Evolutionary conservation across 37 sponge, comb jelly and placozoan genomes (phyloP).

Genomic region (Crambe crambe): DNA sequence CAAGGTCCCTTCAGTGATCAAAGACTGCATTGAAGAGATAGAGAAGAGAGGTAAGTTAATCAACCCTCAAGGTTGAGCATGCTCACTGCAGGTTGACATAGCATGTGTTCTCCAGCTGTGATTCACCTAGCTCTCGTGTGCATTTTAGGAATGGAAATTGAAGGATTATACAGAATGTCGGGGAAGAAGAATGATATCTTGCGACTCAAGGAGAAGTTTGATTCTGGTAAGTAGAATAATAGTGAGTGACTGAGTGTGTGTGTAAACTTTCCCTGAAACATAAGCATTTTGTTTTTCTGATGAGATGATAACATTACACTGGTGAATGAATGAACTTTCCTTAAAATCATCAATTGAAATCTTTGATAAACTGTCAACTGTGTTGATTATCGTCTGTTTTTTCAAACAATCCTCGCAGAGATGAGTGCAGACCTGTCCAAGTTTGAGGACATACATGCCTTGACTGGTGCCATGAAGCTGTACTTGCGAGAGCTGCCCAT

Average conservation of each 20-base stretch:
- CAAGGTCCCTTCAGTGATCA: constrained; percentile 80
- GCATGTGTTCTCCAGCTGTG: too few relatives aligned
- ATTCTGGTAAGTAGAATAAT: constrained; percentile 47
- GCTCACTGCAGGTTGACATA: too few relatives aligned
- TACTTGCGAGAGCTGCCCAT: constrained; percentile 92
- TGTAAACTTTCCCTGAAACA: too few relatives aligned
- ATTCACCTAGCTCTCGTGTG: too few relatives aligned
- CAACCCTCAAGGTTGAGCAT: not conserved
- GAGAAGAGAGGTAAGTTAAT: constrained; percentile 71
- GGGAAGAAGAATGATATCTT: constrained; percentile 65
- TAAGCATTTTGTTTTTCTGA: not conserved
- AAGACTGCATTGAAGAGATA: constrained; percentile 72
- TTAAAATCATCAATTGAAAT: not conserved
- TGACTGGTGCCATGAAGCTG: constrained; percentile 85
- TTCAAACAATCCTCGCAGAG: constrained; percentile 39
- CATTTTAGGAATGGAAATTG: constrained; percentile 59
- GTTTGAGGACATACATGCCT: constrained; percentile 65
- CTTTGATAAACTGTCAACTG: not conserved
- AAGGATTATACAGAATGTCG: constrained; percentile 74
- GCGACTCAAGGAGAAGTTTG: constrained; percentile 70
- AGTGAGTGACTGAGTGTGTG: too few relatives aligned
- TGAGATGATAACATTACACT: not conserved
- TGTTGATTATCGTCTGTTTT: not conserved
- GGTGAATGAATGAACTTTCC: not conserved
- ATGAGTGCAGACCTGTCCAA: constrained; percentile 35